Evolutionary conservation across 92 coral and sea anemone species (phyloP).

Genomic region (Porites evermanni): DNA sequence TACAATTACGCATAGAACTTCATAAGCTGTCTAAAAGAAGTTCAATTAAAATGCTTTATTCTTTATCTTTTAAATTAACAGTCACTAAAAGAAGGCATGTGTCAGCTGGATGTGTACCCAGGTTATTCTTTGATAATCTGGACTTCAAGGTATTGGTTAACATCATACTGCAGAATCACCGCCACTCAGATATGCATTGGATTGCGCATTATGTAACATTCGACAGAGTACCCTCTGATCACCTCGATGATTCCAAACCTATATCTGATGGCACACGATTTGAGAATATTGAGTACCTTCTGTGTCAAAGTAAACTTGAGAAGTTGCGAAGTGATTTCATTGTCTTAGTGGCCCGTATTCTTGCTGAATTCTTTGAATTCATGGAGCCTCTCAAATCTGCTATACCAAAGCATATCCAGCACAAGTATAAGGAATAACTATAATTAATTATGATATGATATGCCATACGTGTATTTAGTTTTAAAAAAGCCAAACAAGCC

Average conservation of each 20-base stretch:
- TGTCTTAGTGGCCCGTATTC: constrained; percentile 37
- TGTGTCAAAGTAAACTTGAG: constrained; percentile 16
- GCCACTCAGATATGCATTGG: constrained; percentile 43
- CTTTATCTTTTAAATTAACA: constrained; percentile 24
- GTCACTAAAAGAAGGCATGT: constrained; percentile 27
- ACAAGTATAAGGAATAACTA: no score
- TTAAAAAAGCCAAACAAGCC: no score
- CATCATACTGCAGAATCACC: constrained; percentile 40
- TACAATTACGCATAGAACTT: neutral
- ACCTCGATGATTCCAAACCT: constrained; percentile 45
- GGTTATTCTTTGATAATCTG: constrained; percentile 46
- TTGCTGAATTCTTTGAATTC: constrained; percentile 46
- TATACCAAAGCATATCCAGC: constrained; percentile 25
- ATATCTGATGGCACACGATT: constrained; percentile 14
- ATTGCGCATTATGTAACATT: constrained; percentile 39
- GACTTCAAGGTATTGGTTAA: constrained; percentile 52
- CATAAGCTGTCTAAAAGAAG: constrained; percentile 26
- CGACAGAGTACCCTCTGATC: constrained; percentile 34
- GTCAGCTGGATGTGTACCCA: constrained; percentile 27
- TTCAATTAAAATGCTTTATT: constrained; percentile 6
- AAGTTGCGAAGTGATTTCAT: constrained; percentile 49
- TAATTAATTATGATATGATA: no score
- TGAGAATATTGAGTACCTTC: constrained; percentile 36
- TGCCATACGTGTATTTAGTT: neutral
- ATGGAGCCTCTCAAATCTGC: constrained; percentile 49